Base-by-base conservation (phyloP, 2,797 vertebrate species). In the Pipistrellus kuhlii region DNA sequence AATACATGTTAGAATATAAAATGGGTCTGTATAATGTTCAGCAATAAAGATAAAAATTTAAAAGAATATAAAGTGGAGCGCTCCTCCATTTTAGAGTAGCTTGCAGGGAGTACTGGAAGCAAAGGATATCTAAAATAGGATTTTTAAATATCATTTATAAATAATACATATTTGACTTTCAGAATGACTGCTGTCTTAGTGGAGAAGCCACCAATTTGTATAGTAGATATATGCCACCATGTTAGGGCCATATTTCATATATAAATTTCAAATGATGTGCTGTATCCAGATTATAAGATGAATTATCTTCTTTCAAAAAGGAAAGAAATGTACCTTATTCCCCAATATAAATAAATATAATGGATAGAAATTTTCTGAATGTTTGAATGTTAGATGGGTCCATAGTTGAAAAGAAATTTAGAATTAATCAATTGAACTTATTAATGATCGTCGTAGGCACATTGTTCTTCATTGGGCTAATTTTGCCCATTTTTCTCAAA, bases 401-500 rank as follows among this genome's bases (percentile, higher is more conserved):
- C 91, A 0, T 90, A 66, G 27, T 62, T 92, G 81, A 73, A 85
- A 96, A 90, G 57, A 90, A 91, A 32, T 86, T 90, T 94, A 30
- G 25, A 93, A 66, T 85, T 88, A 93, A 95, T 51, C 90, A 87
- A 27, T 21, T 94, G 72, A 95, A 69, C 59, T 82, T 93, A 92
- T 68, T 46, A 95, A 89, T 82, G 57, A 94, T 62, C 11, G 71
- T 80, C 51, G 62, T 44, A 96, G 95, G 96, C 95, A 97, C 95
- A 95, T 96, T 94, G 94, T 90, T 96, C 96, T 94, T 94, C 95
- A 95, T 6, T 94, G 94, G 93, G 96, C 95, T 90, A 48, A 83
- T 90, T 95, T 93, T 88, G 96, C 97, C 97, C 94, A 17, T 95
- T 97, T 90, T 96, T 95, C 85, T 96, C 73, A 92, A 89, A 13